Evolutionary conservation across 2,888 invertebrate genomes (phyloP).

Genomic region (Beris morrisii): DNA sequence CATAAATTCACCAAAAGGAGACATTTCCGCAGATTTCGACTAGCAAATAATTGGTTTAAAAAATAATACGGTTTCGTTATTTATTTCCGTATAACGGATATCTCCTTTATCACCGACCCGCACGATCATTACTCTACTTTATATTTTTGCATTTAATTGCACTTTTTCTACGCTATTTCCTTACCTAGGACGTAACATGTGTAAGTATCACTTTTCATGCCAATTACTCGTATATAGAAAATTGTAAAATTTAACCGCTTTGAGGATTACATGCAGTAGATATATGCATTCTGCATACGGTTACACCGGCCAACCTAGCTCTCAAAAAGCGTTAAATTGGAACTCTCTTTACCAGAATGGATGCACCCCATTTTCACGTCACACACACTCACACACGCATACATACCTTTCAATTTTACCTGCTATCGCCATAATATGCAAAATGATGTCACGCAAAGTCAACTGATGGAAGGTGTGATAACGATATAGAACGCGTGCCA

Average conservation of each 20-base stretch:
- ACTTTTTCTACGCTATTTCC: too few species aligned
- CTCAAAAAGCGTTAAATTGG: constrained; percentile 32
- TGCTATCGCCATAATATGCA: constrained; percentile 11
- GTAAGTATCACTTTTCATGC: constrained; percentile 32
- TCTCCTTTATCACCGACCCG: too few species aligned
- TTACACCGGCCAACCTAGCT: constrained; percentile 20
- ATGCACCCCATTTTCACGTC: constrained; percentile 23
- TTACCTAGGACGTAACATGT: background rate
- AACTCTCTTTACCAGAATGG: constrained; percentile 25
- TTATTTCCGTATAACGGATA: too few species aligned
- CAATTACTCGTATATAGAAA: constrained; percentile 31
- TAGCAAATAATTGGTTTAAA: too few species aligned
- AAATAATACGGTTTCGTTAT: too few species aligned
- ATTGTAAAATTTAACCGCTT: constrained; percentile 29
- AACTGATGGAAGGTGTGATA: constrained; percentile 33
- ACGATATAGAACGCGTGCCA: constrained; percentile 34
- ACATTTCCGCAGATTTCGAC: too few species aligned
- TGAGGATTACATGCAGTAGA: constrained; percentile 21
- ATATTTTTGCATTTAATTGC: too few species aligned
- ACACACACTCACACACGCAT: background rate
- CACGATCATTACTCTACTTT: too few species aligned
- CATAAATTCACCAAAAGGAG: too few species aligned
- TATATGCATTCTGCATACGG: background rate
- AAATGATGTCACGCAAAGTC: constrained; percentile 34
- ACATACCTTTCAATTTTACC: constrained; percentile 22